These are phyloP conservation scores for Acromyrmex charruanus DNA, from an alignment of 1,140 invertebrate species.

Conservation along the genomic window DNA sequence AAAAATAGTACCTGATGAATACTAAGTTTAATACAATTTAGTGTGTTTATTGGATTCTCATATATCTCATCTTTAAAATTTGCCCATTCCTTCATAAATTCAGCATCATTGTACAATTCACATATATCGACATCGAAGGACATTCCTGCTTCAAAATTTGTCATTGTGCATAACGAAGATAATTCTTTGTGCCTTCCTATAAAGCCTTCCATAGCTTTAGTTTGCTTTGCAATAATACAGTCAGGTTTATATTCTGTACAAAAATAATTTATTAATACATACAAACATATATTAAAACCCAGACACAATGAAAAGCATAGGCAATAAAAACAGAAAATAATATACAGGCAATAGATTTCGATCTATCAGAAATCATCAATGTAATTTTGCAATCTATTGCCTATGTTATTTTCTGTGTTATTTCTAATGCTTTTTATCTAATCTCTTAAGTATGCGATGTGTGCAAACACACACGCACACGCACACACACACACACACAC, in stretches of 20 bases:
- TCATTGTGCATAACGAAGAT: constrained; percentile 85
- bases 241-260: constrained; percentile 86
- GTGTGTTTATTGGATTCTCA: constrained; percentile 88
- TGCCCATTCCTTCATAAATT: constrained; percentile 88
- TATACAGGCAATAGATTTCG: too few species aligned
- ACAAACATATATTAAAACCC: too few species aligned
- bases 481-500: too few species aligned
- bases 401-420: too few species aligned
- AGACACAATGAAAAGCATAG: too few species aligned
- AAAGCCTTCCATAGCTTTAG: constrained; percentile 87
- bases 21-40: constrained; percentile 90
- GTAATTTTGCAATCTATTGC: too few species aligned
- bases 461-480: too few species aligned
- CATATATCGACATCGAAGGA: constrained; percentile 90
- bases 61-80: constrained; percentile 89
- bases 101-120: constrained; percentile 87
- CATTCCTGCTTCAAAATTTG: constrained; percentile 89
- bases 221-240: constrained; percentile 85
- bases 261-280: constrained; percentile 68
- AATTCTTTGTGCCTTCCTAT: constrained; percentile 85
- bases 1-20: constrained; percentile 89
- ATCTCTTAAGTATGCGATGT: too few species aligned
- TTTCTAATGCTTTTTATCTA: too few species aligned
- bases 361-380: too few species aligned
- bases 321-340: too few species aligned